Base-by-base conservation (phyloP, 2,888 invertebrate genomes). In the Thymelicus lineola region DNA sequence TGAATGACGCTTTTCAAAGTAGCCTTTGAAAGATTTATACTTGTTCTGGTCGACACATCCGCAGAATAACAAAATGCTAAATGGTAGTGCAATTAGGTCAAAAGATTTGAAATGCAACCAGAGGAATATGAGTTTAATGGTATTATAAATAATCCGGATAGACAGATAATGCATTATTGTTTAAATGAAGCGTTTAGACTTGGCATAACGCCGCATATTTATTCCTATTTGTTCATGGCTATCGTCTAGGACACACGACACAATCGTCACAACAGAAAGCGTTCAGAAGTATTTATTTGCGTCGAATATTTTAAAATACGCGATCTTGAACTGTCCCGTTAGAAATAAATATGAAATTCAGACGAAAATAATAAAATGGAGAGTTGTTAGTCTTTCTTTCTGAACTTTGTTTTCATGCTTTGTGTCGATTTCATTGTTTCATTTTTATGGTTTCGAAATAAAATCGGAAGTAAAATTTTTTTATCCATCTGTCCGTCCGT, bases 131-230 rank as follows among this genome's bases (percentile, higher is more conserved):
- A 38, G 12, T 46, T 63, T 69, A 63, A 69, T 58, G 55, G 57
- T n/a, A 42, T 48, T 64, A 69, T 69, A 69, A 64, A 69, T 69
- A 69, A 59, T 64, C 55, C 15, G 17, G 61, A 62, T 60, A 57
- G 66, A 71, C 66, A 66, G 61, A 62, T 71, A 66, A 71, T 71
- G 71, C 66, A 71, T 74, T 78, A 77, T 78, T 80, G 78, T 79
- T 73, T 73, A 76, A 74, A 75, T 72, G 71, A 75, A 76, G 74
- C 76, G 74, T 76, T 77, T 74, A 74, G 75, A 76, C 59, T 80
- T 83, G 83, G 83, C 82, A 62, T 55, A 59, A 67, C 79, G 83
- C 82, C 83, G 36, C 74, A 72, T 72, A 75, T 75, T 79, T 76
- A 79, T 79, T 77, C 75, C 78, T 75, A 79, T 79, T 76, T 74